Evolutionary conservation across 2,888 invertebrate genomes (phyloP), one percentile per base, ranked within the genome.

Genomic region (Eupeodes latifasciatus): DNA sequence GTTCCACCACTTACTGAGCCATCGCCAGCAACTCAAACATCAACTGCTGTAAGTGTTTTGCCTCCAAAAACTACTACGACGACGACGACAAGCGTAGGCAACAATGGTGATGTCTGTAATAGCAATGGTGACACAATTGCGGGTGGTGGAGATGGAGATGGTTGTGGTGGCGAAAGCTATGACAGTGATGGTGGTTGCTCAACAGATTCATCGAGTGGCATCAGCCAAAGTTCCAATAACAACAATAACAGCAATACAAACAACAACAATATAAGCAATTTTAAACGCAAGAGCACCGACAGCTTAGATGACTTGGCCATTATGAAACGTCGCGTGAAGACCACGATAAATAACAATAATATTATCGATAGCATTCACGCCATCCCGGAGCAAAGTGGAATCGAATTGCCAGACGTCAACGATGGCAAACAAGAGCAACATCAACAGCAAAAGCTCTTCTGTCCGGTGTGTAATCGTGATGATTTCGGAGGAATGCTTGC

Each of bases 391-490:
- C 89, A 51, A 83, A 81, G 14, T 72, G 79, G 5, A 19, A 57
- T 61, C 10, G 80, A 88, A 59, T 80, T 86, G 9, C 79, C 66
- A 10, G 74, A 69, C 51, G 44, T 11, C 44, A 85, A 36, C 53
- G 88, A 83, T 53, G 72, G 49, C 83, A 79, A 75, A 67, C 72
- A 79, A 66, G 76, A 71, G 47, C 74, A 81, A 71, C 82, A 81
- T 71, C 74, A 14, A 11, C 85, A 75, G 12, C 91, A 93, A 77
- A 91, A 91, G 49, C 93, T 93, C 81, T 93, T 94, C 67, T 97
- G 96, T 90, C 95, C 95, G 0, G 95, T 95, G 0, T 97, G 97
- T 91, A 94, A 94, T 40, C 93, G 95, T 51, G 94, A 94, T 69
- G 95, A 96, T 81, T 96, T 96, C 90, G 93, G 94, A 1, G 95